phyloP scores from a whole-genome alignment of 2,113 vertebrate species.

The Corythaeola cristata region DNA sequence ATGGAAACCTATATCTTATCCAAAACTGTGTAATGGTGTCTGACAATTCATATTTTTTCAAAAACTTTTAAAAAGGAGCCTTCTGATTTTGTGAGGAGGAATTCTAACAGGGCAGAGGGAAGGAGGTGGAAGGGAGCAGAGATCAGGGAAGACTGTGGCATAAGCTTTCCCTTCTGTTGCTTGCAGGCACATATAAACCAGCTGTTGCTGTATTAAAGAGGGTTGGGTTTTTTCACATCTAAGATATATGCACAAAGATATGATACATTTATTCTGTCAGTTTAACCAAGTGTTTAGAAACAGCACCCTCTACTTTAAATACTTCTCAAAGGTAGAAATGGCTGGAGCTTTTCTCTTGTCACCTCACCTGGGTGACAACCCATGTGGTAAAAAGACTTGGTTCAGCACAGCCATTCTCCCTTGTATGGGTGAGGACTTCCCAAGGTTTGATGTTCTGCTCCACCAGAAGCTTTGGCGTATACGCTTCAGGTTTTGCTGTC shows the following conservation, averaged over 20 bases:
- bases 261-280: neutral
- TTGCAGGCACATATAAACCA: conserved; percentile 9
- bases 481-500: neutral
- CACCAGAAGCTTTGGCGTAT: neutral
- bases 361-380: neutral
- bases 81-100: neutral
- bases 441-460: neutral
- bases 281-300: neutral
- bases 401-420: neutral
- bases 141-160: neutral
- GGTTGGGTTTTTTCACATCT: neutral
- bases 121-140: neutral
- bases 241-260: neutral
- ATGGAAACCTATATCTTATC: neutral
- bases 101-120: neutral
- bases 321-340: neutral
- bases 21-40: neutral
- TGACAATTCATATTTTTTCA: neutral
- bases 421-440: neutral
- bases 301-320: neutral
- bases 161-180: conserved; percentile 26
- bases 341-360: neutral
- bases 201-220: neutral
- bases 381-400: neutral
- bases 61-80: neutral